Evolutionary conservation across 1,140 invertebrate genomes (phyloP), one percentile per base, ranked within the genome.

Genomic region (Megalopta genalis): DNA sequence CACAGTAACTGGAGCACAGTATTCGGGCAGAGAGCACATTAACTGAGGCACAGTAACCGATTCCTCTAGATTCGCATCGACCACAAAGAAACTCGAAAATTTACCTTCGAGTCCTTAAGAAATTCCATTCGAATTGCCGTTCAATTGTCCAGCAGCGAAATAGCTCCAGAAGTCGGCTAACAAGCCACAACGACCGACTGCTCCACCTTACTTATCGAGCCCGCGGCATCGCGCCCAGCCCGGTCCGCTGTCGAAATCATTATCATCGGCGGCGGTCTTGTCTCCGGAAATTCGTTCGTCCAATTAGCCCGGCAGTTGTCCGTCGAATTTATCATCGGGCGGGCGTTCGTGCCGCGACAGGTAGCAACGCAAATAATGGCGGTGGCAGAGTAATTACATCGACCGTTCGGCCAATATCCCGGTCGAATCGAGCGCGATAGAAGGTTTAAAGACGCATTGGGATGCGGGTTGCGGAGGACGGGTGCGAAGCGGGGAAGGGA

Each of bases 371-470:
- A 72, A 78, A 78, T 72, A 78, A 72, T 2, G 23, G 14, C 76
- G 25, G 39, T n/a, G n/a, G 10, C 64, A 4, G 3, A n/a, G n/a
- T 66, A 72, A 65, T 78, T 72, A 59, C 59, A 46, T 46, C 37
- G 60, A 46, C 25, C 60, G 18, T 25, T n/a, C 14, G 25, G 14
- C 9, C 60, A 16, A 6, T 54, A 23, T 57, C 49, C 60, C 5
- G 23, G 8, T 5, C 63, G 46, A 23, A 72, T 64, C 46, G 25
- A 37, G 54, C 21, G 18, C 21, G 63, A 32, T 23, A 68, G 27
- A 57, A 64, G 69, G 49, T 72, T 72, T 72, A 72, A 72, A 54
- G 68, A 64, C 68, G 76, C 68, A 62, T 77, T 63, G 25, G 25
- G 49, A 42, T n/a, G n/a, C 7, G 39, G 7, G 21, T n/a, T 9